Evolutionary conservation across 2,113 vertebrate species (phyloP).

Genomic region (Vicugna pacos): DNA sequence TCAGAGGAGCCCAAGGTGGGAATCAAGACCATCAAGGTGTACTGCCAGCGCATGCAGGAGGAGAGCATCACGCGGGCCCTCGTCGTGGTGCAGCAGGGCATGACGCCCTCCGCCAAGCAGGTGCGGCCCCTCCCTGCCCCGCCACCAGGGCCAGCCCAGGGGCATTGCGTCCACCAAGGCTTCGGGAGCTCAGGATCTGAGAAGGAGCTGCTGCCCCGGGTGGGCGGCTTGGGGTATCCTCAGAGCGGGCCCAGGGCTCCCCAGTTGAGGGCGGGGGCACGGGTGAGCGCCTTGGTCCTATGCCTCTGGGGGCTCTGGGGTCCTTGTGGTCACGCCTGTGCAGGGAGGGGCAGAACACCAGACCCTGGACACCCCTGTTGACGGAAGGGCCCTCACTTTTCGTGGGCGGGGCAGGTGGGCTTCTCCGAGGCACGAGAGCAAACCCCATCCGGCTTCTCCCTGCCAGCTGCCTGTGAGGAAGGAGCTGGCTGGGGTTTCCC

Average conservation of each 20-base stretch:
- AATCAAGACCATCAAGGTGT: constrained; percentile 99
- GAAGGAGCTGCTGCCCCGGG: not conserved
- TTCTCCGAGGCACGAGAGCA: not conserved
- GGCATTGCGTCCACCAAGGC: no score
- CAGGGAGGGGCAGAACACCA: not conserved
- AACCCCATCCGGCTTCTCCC: not conserved
- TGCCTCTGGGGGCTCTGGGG: not conserved
- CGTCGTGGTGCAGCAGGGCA: constrained; percentile 98
- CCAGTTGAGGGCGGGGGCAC: no score
- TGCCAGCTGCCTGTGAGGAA: not conserved
- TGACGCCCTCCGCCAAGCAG: constrained; percentile 99
- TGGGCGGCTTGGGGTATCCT: not conserved
- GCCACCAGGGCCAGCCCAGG: no score
- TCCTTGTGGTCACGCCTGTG: rapidly evolving
- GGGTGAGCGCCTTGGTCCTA: rapidly evolving
- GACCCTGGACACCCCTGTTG: not conserved
- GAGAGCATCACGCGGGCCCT: constrained; percentile 98
- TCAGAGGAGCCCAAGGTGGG: constrained; percentile 98
- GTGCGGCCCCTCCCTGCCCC: constrained; percentile 76
- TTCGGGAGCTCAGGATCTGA: not conserved
- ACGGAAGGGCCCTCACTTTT: no score
- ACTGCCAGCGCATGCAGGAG: constrained; percentile 99
- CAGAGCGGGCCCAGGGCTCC: no score
- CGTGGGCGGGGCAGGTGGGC: not conserved
- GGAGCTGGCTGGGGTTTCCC: rapidly evolving